Conservation (phyloP, 2,797 vertebrate genomes). For the Melanotaenia trifasciata region DNA sequence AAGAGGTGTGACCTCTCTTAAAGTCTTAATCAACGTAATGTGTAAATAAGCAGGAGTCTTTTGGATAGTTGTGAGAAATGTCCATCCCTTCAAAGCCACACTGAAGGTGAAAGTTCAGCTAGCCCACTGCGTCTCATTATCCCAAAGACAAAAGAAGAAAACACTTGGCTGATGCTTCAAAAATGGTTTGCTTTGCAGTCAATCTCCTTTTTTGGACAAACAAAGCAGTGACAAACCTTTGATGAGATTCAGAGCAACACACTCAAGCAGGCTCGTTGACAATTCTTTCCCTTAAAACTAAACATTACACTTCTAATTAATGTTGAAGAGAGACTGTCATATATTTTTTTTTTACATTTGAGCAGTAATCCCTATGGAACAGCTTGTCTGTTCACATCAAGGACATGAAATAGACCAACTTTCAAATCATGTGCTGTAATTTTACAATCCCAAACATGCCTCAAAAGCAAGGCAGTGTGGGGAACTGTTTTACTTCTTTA, state of each 20-base stretch:
- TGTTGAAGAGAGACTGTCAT: slow-evolving; percentile 58
- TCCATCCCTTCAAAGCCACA: slow-evolving; percentile 46
- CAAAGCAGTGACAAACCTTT: slow-evolving; percentile 47
- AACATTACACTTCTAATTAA: slow-evolving; percentile 69
- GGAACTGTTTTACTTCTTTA: slow-evolving; percentile 45
- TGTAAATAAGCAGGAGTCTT: slow-evolving; percentile 73
- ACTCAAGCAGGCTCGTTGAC: slow-evolving; percentile 62
- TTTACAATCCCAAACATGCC: slow-evolving; percentile 58
- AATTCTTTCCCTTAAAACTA: slow-evolving; percentile 67
- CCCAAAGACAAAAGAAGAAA: slow-evolving; percentile 44
- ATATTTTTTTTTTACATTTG: slow-evolving; percentile 62
- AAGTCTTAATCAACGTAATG: slow-evolving; percentile 81
- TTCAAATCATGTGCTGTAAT: slow-evolving; percentile 59
- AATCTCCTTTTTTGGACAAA: slow-evolving; percentile 40
- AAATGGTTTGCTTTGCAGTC: slow-evolving; percentile 53
- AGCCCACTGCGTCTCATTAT: slow-evolving; percentile 44
- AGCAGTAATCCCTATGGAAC: slow-evolving; percentile 60
- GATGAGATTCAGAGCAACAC: slow-evolving; percentile 55
- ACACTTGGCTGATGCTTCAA: slow-evolving; percentile 35
- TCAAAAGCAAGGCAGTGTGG: slow-evolving; percentile 37
- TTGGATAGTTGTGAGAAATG: slow-evolving; percentile 76
- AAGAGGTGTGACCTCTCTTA: slow-evolving; percentile 80
- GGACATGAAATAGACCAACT: slow-evolving; percentile 52
- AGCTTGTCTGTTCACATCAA: slow-evolving; percentile 67
- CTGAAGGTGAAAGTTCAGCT: slow-evolving; percentile 74